A percentile compares a stretch with the other conserved stretches of the same genome.
Evolutionary conservation across 2,888 invertebrate genomes (phyloP).

Genomic region (Cephus rjabovi): DNA sequence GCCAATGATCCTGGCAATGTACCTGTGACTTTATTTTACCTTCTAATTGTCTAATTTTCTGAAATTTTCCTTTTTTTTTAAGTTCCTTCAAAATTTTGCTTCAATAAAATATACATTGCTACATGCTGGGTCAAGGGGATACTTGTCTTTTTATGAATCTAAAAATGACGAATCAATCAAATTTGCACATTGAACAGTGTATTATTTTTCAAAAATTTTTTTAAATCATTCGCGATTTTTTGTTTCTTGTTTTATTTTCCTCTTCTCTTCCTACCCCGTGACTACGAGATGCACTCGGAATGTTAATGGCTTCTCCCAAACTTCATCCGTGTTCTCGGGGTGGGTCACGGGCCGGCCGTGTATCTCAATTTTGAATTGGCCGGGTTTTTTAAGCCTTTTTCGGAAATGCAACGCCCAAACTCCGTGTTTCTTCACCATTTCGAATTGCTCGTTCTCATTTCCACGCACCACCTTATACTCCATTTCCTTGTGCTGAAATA

Average conservation of each 20-base stretch:
- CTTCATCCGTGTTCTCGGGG: slow-evolving; percentile 57
- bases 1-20: no score
- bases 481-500: slow-evolving; percentile 67
- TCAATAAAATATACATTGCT: neutral
- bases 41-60: neutral
- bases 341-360: slow-evolving; percentile 65
- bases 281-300: slow-evolving; percentile 69
- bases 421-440: slow-evolving; percentile 70
- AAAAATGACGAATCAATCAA: neutral
- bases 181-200: neutral
- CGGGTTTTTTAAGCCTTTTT: slow-evolving; percentile 69
- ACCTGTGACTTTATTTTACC: no score
- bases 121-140: neutral
- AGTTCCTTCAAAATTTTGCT: neutral
- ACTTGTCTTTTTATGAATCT: neutral
- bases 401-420: slow-evolving; percentile 74
- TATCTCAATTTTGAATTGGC: slow-evolving; percentile 71
- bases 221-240: no score
- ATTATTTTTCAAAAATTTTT: neutral
- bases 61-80: neutral
- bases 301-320: slow-evolving; percentile 70
- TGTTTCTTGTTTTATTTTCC: neutral
- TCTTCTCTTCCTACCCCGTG: slow-evolving; percentile 57
- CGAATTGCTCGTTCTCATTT: slow-evolving; percentile 71
- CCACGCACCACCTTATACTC: slow-evolving; percentile 72